A percentile compares a stretch with the other conserved stretches of the same genome.
Conservation (phyloP, 2,113 vertebrate species). For the Aldabrachelys gigantea region DNA sequence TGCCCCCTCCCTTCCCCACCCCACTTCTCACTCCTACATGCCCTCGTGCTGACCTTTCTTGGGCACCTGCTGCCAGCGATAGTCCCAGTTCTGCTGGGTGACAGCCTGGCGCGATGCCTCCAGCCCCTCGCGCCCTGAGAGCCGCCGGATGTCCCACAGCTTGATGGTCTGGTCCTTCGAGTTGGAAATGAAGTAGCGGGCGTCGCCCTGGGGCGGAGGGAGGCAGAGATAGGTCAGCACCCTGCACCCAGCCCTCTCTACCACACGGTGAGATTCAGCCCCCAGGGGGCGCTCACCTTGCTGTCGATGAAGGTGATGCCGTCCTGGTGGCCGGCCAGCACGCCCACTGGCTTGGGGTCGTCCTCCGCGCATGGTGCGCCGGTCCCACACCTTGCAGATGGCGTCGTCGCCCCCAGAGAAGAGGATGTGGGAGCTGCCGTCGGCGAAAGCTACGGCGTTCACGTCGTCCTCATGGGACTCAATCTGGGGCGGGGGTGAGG, state of each 20-base stretch:
- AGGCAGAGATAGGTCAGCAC: no score
- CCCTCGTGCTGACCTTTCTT: conserved; percentile 83
- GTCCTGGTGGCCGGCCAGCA: conserved; percentile 91
- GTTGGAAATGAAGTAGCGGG: conserved; percentile 93
- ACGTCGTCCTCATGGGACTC: conserved; percentile 93
- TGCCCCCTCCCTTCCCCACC: background rate
- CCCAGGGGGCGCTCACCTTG: conserved; percentile 80
- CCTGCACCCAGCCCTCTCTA: background rate
- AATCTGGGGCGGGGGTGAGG: conserved; percentile 77
- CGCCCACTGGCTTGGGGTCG: conserved; percentile 90
- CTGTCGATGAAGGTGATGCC: conserved; percentile 95
- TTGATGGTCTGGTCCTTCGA: conserved; percentile 96
- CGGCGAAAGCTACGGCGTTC: conserved; percentile 91
- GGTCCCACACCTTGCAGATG: conserved; percentile 94
- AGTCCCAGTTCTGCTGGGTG: conserved; percentile 95
- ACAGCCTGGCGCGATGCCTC: conserved; percentile 90
- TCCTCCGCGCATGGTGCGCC: conserved; percentile 90
- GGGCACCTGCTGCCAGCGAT: conserved; percentile 94
- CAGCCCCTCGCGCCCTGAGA: conserved; percentile 89
- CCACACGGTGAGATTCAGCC: rapidly evolving
- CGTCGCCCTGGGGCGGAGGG: conserved; percentile 82
- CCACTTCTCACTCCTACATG: no score
- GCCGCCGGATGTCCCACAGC: conserved; percentile 92
- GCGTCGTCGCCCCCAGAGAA: conserved; percentile 94
- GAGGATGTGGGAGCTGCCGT: conserved; percentile 90